Evolutionary conservation across 1,140 invertebrate genomes (phyloP), one percentile per base, ranked within the genome.

Genomic region (Drosophila bipectinata): DNA sequence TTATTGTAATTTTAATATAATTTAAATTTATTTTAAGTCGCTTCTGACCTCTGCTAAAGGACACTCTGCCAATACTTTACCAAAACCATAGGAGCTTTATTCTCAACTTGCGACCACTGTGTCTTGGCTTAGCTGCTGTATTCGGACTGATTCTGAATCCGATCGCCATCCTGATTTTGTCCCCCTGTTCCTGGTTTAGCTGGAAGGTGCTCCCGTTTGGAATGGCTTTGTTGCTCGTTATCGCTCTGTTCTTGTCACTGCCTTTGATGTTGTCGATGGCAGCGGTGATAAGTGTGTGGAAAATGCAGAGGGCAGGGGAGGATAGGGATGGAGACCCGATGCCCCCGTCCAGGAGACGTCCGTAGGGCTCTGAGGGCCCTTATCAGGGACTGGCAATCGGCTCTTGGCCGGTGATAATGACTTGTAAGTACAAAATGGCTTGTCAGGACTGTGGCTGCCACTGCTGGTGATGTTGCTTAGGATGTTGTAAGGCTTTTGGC

Each of bases 341-440:
- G 24, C 8, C 61, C 49, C 32, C 4, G 7, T n/a, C 21, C 14
- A 47, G 57, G 37, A 48, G 59, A 71, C 45, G 58, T 72, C 37
- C 45, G 0, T 15, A 28, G 51, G 52, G 45, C 48, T 15, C 24
- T n/a, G 48, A 26, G 18, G 52, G 76, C 72, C 62, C 79, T 87
- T 87, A 87, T 87, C 83, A 83, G 71, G 34, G 37, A 49, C 30
- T 49, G 62, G 58, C 79, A 67, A 87, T 87, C 83, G 63, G 56
- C 66, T 63, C 66, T 58, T 49, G 64, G 61, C 71, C 81, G 87
- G 87, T 90, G 87, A 90, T 90, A 90, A 90, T 90, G 87, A 82
- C 87, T 88, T 90, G 87, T 90, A 90, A 83, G 76, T 87, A 90
- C 87, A 90, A 90, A 90, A 90, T 90, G 82, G 79, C 67, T 90